Conservation (phyloP, 2,888 invertebrate species). For the Scelioninae gen. 1 region DNA sequence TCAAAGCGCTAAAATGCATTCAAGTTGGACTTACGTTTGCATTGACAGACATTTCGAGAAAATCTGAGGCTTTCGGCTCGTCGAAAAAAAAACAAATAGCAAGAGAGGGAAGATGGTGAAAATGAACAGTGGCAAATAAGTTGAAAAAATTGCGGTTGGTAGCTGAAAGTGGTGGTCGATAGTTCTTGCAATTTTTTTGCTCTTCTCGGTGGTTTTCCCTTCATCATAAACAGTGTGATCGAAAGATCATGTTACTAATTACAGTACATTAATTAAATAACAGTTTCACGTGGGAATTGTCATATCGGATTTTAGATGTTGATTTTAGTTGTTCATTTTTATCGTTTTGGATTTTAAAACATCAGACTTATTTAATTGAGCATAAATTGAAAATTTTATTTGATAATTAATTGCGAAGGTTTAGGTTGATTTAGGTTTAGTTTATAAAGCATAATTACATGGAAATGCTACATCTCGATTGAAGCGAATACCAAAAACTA, state of each 20-base stretch:
- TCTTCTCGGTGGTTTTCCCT: background rate
- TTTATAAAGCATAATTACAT: slow-evolving; percentile 24
- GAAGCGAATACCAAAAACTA: slow-evolving; percentile 37
- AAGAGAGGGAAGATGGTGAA: slow-evolving; percentile 65
- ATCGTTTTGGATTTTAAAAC: background rate
- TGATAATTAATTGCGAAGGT: slow-evolving; percentile 13
- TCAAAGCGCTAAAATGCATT: slow-evolving; percentile 36
- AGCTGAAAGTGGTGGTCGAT: slow-evolving; percentile 75
- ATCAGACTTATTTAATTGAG: slow-evolving; percentile 5
- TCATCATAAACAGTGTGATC: slow-evolving; percentile 4
- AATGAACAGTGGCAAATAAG: slow-evolving; percentile 58
- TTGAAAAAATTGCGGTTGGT: slow-evolving; percentile 68
- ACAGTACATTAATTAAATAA: slow-evolving; percentile 14
- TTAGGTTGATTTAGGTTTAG: slow-evolving; percentile 17
- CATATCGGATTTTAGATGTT: slow-evolving; percentile 7
- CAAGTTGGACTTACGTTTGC: slow-evolving; percentile 48
- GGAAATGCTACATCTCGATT: slow-evolving; percentile 29
- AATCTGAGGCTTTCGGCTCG: slow-evolving; percentile 35
- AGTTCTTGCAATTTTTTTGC: slow-evolving; percentile 33
- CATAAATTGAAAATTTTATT: background rate
- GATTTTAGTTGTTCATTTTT: slow-evolving; percentile 5
- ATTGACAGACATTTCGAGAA: slow-evolving; percentile 38
- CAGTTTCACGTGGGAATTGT: slow-evolving; percentile 16
- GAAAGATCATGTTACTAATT: background rate
- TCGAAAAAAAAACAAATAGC: slow-evolving; percentile 18